Percentiles rank a stretch among this genome's conserved stretches.
Conservation (phyloP, 2,113 vertebrate genomes). For the Clarias gariepinus region DNA sequence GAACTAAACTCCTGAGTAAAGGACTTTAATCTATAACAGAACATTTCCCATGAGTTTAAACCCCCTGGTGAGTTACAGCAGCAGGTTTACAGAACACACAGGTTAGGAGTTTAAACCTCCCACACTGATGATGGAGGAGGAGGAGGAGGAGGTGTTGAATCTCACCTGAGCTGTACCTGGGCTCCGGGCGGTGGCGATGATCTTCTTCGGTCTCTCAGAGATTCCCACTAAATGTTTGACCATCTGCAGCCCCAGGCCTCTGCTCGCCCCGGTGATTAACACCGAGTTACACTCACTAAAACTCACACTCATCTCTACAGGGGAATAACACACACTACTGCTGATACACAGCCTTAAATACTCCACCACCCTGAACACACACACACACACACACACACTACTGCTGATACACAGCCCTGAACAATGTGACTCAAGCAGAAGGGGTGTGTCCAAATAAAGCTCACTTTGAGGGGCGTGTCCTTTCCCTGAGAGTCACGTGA, state of each 20-base stretch:
- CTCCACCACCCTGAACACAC: neutral
- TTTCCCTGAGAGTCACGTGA: too few relatives aligned
- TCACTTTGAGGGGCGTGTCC: too few relatives aligned
- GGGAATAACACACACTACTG: neutral
- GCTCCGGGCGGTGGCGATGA: conserved; percentile 55
- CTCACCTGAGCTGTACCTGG: conserved; percentile 49
- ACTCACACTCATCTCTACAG: conserved; percentile 24
- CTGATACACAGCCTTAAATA: neutral
- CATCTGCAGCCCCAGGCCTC: conserved; percentile 58
- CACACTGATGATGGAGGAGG: too few relatives aligned
- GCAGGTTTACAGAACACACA: too few relatives aligned
- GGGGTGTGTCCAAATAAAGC: too few relatives aligned
- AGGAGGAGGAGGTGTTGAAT: neutral
- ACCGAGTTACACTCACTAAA: conserved; percentile 47
- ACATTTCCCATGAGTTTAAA: neutral
- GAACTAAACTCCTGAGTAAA: neutral
- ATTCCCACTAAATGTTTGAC: conserved; percentile 43
- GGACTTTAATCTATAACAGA: neutral
- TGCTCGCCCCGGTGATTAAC: conserved; percentile 58
- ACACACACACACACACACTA: too few relatives aligned
- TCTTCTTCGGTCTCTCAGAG: conserved; percentile 48
- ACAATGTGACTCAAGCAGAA: too few relatives aligned
- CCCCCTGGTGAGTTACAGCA: neutral
- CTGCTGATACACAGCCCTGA: too few relatives aligned
- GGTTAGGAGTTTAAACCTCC: too few relatives aligned